A percentile compares a stretch with the other conserved stretches of the same genome.
Conservation (phyloP, 2,888 invertebrate species). For the Pandemis corylana region DNA sequence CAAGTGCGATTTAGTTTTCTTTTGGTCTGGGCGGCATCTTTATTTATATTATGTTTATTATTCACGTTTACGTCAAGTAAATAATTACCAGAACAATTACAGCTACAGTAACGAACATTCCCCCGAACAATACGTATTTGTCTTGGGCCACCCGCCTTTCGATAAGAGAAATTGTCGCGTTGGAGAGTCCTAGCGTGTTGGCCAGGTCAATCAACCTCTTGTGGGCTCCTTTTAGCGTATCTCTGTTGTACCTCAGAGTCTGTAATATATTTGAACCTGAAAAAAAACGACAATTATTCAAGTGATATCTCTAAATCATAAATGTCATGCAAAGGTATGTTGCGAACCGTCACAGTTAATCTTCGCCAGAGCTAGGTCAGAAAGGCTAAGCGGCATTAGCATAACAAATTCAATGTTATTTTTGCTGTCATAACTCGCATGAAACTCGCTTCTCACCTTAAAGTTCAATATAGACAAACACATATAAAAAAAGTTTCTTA, state of each 20-base stretch:
- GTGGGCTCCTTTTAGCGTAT: constrained; percentile 94
- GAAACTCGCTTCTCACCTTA: constrained; percentile 33
- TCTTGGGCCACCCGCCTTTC: constrained; percentile 95
- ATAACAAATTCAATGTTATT: constrained; percentile 30
- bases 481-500: neutral
- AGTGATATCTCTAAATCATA: neutral
- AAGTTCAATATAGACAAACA: constrained; percentile 11
- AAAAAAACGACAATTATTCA: constrained; percentile 47
- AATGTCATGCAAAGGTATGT: constrained; percentile 5
- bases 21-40: neutral
- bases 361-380: constrained; percentile 6
- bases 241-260: constrained; percentile 92
- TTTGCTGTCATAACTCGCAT: constrained; percentile 3
- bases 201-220: constrained; percentile 94
- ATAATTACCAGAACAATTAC: constrained; percentile 92
- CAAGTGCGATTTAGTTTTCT: neutral
- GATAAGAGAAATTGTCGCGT: constrained; percentile 97
- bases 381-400: constrained; percentile 29
- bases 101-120: constrained; percentile 92
- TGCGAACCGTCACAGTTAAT: neutral
- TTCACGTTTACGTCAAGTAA: constrained; percentile 80
- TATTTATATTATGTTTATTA: constrained; percentile 6
- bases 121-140: constrained; percentile 93
- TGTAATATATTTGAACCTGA: constrained; percentile 90
- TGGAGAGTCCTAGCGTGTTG: constrained; percentile 96